Evolutionary conservation across 2,888 invertebrate species (phyloP), one percentile per base, ranked within the genome.

Genomic region (Boloria euphrosyne): DNA sequence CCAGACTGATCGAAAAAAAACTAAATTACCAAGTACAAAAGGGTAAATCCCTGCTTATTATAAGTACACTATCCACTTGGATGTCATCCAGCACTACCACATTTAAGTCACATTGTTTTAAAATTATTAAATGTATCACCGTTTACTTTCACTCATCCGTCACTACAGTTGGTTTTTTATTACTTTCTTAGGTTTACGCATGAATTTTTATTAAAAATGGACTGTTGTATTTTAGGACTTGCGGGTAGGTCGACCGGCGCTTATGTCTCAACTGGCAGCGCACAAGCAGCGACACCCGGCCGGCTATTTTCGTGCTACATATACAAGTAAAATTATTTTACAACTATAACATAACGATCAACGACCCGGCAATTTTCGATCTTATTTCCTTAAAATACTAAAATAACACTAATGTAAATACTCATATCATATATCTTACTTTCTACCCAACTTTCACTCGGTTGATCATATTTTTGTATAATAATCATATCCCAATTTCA

Each of bases 341-440:
- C 86, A 87, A 87, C 84, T 86, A 87, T 90, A 90, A 89, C 88
- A 89, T 87, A 83, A 92, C 92, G 92, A 91, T 90, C 90, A 90
- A 86, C 89, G 91, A 91, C 92, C 91, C 83, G 84, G 81, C 83
- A 81, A 80, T 55, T 65, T 68, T 69, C 53, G 49, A 17, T 27
- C 52, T 43, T 16, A 70, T 16, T 62, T 52, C 38, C 46, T 10
- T 38, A 55, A 52, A 16, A 46, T 50, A 49, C 13, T 10, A 58
- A 13, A 14, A 17, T 3, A 6, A 44, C 13, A 6, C 10, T 43
- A 1, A n/a, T 17, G 3, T 3, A n/a, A 55, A 18, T 55, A 2
- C 18, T 7, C 43, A 10, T 22, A 10, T 13, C 43, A 22, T 44
- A 43, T 55, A 54, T 13, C 16, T 18, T 13, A 14, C 0, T 18